These are phyloP conservation scores for Pogonus chalceus DNA, from an alignment of 1,140 invertebrate species.

Conservation along the genomic window DNA sequence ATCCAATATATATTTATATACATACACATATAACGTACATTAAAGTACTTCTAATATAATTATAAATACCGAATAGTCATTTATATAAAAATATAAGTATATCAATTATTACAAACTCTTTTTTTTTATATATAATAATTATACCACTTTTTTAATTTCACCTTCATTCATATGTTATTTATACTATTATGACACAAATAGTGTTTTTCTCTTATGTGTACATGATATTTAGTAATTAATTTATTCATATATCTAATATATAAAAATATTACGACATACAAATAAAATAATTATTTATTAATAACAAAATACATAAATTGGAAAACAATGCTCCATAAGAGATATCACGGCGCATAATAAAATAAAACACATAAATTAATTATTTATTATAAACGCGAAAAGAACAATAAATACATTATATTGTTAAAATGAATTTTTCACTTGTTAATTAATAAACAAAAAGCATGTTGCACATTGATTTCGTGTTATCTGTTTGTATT, in stretches of 20 bases:
- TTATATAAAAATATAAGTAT: too few species aligned
- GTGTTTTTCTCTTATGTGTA: too few species aligned
- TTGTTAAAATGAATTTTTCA: neutral
- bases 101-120: too few species aligned
- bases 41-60: too few species aligned
- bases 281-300: too few species aligned
- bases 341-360: neutral
- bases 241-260: too few species aligned
- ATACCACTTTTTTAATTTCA: too few species aligned
- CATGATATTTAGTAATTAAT: too few species aligned
- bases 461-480: constrained; percentile 7
- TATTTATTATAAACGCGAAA: neutral
- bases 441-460: neutral
- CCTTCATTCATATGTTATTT: too few species aligned
- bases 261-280: neutral
- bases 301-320: neutral
- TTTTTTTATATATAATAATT: too few species aligned
- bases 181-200: too few species aligned
- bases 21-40: neutral
- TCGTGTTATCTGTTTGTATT: neutral
- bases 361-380: neutral
- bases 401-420: neutral
- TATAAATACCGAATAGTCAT: too few species aligned
- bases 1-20: neutral
- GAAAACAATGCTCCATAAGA: neutral